Evolutionary conservation across 2,797 vertebrate genomes (phyloP).

Genomic region (Varecia variegata): DNA sequence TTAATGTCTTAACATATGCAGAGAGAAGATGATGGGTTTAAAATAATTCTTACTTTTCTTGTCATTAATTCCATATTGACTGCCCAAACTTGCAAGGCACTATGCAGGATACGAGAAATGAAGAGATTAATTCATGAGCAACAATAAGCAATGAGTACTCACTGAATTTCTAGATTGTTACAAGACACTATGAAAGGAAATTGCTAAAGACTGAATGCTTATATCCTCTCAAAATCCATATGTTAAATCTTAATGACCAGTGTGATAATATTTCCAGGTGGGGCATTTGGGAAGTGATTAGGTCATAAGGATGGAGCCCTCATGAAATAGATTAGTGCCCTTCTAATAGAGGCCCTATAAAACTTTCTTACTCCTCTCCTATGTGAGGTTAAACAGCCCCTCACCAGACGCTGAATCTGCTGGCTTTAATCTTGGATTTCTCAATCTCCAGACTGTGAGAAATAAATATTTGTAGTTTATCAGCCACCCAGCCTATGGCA

Average conservation of each 20-base stretch:
- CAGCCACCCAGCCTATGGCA: not conserved
- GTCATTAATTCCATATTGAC: not conserved
- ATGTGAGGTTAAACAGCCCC: not conserved
- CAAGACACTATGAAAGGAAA: not conserved
- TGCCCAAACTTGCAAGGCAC: not conserved
- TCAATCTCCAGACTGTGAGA: not conserved
- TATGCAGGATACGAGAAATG: not conserved
- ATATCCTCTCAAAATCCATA: not conserved
- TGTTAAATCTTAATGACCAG: not conserved
- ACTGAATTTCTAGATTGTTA: not conserved
- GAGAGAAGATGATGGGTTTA: not conserved
- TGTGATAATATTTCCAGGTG: not conserved
- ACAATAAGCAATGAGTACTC: not conserved
- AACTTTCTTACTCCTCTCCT: fast-evolving
- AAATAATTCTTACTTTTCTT: not conserved
- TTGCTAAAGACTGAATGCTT: not conserved
- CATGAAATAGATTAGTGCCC: not conserved
- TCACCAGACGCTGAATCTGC: not conserved
- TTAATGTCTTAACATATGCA: not conserved
- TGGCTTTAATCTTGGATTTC: not conserved
- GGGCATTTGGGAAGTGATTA: not conserved
- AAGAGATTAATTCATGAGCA: not conserved
- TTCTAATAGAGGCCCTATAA: not conserved
- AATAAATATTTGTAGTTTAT: not conserved
- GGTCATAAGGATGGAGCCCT: not conserved